Base-by-base conservation (phyloP, 2,888 invertebrate species). In the Stenotaenia linearis region DNA sequence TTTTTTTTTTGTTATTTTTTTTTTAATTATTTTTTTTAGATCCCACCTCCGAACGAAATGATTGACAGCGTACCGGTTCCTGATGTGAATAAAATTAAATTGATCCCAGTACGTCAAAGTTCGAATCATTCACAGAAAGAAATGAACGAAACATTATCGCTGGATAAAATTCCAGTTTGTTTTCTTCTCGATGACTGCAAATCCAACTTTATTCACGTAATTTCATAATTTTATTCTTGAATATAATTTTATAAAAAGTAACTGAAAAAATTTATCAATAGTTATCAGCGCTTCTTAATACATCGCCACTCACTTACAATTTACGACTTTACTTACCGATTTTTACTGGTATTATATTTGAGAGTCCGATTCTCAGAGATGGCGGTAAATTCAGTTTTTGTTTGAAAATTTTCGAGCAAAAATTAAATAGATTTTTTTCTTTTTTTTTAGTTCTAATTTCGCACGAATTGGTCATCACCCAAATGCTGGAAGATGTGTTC, bases 151-250 rank as follows among this genome's bases (percentile, higher is more conserved):
- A 80, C 82, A 18, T 86, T 86, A 80, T 84, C 84, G 30, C 80
- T 87, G 79, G 82, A 81, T 0, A 87, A 90, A 76, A 86, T 94
- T 74, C 94, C 95, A 0, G 87, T 94, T 23, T 92, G 90, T 84
- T 91, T 94, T 0, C 91, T 93, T 82, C 88, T 94, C 77, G 93
- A 95, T 87, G 91, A 93, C 85, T 87, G 95, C 77, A 91, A 92
- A 82, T 92, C 93, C 1, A 93, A 93, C 86, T 95, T 96, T 86
- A 91, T 94, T 82, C 92, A 93, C 87, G 94, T 95, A 30, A 28
- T 28, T 75, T 75, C 4, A 25, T 75, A 28, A 10, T 7, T 23
- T 25, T 35, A 32, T 75, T 25, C n/a, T 15, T 28, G 1, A 18
- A 69, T 69, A 0, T 32, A 32, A 32, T 75, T 69, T 69, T 79